Conservation (phyloP, 2,113 vertebrate genomes). For the Xiphophorus maculatus region DNA sequence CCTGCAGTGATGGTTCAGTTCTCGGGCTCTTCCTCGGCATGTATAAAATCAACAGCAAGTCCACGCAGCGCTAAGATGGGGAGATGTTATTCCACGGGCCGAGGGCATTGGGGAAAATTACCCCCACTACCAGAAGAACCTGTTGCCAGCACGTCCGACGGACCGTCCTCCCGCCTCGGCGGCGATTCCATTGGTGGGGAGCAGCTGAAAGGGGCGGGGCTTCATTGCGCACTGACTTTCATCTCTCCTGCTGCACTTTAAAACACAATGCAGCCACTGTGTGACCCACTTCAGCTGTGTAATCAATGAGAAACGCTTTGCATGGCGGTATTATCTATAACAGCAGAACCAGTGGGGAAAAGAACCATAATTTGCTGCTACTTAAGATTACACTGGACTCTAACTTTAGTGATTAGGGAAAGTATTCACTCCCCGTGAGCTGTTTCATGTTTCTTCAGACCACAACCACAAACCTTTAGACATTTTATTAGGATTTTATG, state of each 20-base stretch:
- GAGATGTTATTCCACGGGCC: constrained; percentile 39
- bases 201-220: constrained; percentile 40
- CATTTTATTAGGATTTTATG: too few relatives aligned
- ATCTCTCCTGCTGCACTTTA: not conserved
- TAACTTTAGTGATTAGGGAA: not conserved
- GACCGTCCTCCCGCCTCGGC: constrained; percentile 56
- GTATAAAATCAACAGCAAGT: not conserved
- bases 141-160: constrained; percentile 75
- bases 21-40: not conserved
- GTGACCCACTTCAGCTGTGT: constrained; percentile 7
- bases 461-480: too few relatives aligned
- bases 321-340: not conserved
- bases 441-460: too few relatives aligned
- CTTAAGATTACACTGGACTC: not conserved
- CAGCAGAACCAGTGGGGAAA: not conserved
- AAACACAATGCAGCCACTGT: not conserved
- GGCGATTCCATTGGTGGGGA: constrained; percentile 59
- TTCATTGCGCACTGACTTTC: constrained; percentile 15
- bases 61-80: constrained; percentile 22
- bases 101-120: constrained; percentile 35
- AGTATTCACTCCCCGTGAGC: too few relatives aligned
- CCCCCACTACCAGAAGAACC: constrained; percentile 67
- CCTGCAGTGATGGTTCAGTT: constrained; percentile 34
- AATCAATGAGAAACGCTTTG: constrained; percentile 1
- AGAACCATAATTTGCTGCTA: not conserved